A percentile compares a stretch with the other conserved stretches of the same genome.
These are phyloP conservation scores for Xenops minutus DNA, from an alignment of 2,797 vertebrate genomes.

Conservation along the genomic window DNA sequence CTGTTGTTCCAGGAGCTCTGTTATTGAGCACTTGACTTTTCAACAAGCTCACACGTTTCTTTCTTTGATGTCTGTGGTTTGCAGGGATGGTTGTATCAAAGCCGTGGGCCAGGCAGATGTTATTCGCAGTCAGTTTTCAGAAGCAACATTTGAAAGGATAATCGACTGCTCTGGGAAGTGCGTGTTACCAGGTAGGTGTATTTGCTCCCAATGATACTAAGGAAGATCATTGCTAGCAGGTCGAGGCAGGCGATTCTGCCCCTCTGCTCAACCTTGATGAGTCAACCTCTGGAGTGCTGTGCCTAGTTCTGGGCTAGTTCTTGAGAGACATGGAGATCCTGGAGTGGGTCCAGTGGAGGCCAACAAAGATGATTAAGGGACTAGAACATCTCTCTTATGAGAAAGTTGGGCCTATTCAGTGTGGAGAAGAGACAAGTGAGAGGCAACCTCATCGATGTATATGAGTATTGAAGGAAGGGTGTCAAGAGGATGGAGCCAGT, in stretches of 20 bases:
- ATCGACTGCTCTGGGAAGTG: constrained; percentile 93
- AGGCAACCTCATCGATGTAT: background rate
- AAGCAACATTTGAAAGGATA: constrained; percentile 81
- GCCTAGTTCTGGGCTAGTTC: background rate
- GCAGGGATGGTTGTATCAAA: constrained; percentile 88
- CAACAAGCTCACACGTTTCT: background rate
- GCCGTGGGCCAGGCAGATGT: constrained; percentile 83
- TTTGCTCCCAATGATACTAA: background rate
- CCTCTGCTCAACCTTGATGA: background rate
- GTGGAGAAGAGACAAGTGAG: fast-evolving
- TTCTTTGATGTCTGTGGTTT: background rate
- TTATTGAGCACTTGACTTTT: background rate
- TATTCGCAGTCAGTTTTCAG: constrained; percentile 80
- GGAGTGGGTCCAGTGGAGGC: background rate
- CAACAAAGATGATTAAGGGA: background rate
- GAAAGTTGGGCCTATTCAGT: background rate
- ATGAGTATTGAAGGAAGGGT: background rate
- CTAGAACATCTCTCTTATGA: background rate
- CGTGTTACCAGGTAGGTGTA: constrained; percentile 84
- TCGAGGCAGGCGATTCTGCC: background rate
- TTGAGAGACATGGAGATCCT: background rate
- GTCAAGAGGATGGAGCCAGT: background rate
- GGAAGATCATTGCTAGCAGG: background rate
- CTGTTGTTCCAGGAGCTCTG: background rate
- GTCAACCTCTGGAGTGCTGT: background rate